A percentile compares a stretch with the other conserved stretches of the same genome.
Conservation (phyloP, 2,113 vertebrate genomes). For the Syrrhaptes paradoxus region DNA sequence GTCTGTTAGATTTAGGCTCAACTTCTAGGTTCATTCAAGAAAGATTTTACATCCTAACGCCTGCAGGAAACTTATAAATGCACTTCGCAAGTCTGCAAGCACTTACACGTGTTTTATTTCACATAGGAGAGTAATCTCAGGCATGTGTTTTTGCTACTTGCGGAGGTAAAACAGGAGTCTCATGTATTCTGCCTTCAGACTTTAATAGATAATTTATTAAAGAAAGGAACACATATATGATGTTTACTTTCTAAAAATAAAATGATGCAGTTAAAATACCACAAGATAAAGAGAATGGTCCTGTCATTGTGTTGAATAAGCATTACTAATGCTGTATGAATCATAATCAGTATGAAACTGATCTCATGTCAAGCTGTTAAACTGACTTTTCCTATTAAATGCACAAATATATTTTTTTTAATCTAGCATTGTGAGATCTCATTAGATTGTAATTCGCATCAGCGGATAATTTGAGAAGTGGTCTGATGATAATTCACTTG, state of each 20-base stretch:
- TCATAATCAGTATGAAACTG: neutral
- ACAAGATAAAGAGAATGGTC: neutral
- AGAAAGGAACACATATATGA: neutral
- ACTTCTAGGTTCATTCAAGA: neutral
- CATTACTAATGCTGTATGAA: neutral
- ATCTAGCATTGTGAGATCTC: neutral
- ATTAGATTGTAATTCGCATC: neutral
- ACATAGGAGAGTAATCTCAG: neutral
- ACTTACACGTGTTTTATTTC: neutral
- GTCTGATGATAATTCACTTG: neutral
- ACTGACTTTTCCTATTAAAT: neutral
- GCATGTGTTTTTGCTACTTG: neutral
- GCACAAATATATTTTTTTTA: neutral
- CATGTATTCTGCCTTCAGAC: neutral
- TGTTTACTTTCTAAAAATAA: neutral
- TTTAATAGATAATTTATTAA: neutral
- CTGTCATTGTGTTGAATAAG: neutral
- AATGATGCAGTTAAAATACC: neutral
- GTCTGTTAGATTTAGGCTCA: neutral
- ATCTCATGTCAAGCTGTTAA: neutral
- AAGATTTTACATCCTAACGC: neutral
- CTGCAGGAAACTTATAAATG: neutral
- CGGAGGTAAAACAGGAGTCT: neutral
- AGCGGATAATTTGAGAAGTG: neutral
- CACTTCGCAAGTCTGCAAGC: neutral